Conservation (phyloP, 2,113 vertebrate genomes). For the Onychostoma macrolepis region DNA sequence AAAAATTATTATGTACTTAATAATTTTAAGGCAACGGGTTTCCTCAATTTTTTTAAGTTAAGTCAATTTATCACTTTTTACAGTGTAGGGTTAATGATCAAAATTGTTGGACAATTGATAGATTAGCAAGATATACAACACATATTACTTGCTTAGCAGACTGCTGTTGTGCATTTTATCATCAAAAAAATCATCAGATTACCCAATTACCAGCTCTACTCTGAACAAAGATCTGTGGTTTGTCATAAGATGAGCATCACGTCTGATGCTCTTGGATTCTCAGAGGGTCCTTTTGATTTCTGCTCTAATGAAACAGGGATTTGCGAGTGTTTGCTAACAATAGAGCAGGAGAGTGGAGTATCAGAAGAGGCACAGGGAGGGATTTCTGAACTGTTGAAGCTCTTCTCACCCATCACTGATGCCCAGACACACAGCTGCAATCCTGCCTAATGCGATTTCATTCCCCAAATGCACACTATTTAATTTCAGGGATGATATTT, state of each 20-base stretch:
- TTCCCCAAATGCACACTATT: slow-evolving; percentile 31
- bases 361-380: neutral
- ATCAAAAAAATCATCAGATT: slow-evolving; percentile 1
- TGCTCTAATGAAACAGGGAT: slow-evolving; percentile 42
- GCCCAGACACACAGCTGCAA: neutral
- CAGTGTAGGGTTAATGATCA: neutral
- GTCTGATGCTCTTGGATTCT: neutral
- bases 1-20: too few species aligned
- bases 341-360: neutral
- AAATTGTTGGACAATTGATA: neutral
- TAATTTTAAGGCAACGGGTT: too few species aligned
- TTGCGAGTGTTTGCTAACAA: slow-evolving; percentile 14
- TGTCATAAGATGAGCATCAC: neutral
- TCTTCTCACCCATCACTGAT: neutral
- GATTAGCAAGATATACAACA: neutral
- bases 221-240: neutral
- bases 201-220: neutral
- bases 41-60: too few species aligned
- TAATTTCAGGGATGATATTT: slow-evolving; percentile 47
- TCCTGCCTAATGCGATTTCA: slow-evolving; percentile 30
- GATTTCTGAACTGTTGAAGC: slow-evolving; percentile 24
- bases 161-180: neutral
- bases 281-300: slow-evolving; percentile 2
- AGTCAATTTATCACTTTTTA: too few species aligned
- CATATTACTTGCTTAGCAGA: neutral